Percentiles rank a stretch among this genome's conserved stretches.
These are phyloP conservation scores for Notothenia rossii DNA, from an alignment of 2,113 vertebrate genomes.

Conservation along the genomic window DNA sequence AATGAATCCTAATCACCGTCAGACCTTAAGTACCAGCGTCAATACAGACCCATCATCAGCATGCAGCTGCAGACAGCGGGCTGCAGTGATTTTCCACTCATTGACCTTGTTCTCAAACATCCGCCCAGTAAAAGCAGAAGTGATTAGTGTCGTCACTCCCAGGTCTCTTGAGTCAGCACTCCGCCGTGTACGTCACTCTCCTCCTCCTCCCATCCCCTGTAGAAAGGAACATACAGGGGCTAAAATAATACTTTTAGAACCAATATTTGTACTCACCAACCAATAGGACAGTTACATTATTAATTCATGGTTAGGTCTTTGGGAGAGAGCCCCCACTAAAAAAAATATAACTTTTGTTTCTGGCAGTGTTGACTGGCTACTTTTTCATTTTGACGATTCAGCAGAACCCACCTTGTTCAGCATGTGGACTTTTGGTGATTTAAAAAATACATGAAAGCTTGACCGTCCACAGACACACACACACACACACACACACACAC, in stretches of 20 bases:
- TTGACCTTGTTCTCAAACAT: constrained; percentile 38
- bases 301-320: neutral
- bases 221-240: neutral
- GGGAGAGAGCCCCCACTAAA: too few species aligned
- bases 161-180: constrained; percentile 28
- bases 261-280: neutral
- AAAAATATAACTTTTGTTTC: neutral
- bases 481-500: too few species aligned
- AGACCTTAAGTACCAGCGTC: neutral
- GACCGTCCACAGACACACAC: neutral
- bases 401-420: neutral
- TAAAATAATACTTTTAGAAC: neutral
- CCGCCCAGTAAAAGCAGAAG: constrained; percentile 47
- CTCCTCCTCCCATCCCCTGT: neutral
- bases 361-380: neutral
- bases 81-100: neutral
- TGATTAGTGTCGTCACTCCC: constrained; percentile 43
- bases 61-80: constrained; percentile 8
- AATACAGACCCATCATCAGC: neutral
- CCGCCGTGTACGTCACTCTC: neutral
- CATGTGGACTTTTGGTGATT: constrained; percentile 6
- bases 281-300: neutral
- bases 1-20: neutral
- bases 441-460: neutral
- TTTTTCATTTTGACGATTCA: neutral